phyloP scores from a whole-genome alignment of 2,113 vertebrate genomes.

The Ophthalmolycus amberensis region DNA sequence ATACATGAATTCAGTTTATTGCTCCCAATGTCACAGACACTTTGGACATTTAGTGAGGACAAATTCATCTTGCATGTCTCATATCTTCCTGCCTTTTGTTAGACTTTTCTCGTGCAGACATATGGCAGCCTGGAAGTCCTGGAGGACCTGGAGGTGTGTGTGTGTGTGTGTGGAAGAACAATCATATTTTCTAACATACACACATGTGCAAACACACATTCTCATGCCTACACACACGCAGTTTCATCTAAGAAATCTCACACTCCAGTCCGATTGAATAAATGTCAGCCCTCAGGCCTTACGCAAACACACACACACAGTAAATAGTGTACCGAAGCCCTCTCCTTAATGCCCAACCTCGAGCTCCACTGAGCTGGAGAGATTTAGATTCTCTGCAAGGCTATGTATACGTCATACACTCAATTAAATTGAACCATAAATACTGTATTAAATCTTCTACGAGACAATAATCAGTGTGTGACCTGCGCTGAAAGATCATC shows the following conservation, averaged over 20 bases:
- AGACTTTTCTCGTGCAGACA: background rate
- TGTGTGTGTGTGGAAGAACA: background rate
- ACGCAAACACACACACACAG: background rate
- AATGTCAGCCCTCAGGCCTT: conserved; percentile 6
- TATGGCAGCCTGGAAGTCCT: background rate
- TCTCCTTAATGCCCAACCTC: conserved; percentile 23
- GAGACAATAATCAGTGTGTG: background rate
- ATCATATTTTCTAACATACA: background rate
- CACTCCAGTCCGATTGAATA: conserved; percentile 15
- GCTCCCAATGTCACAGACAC: conserved; percentile 19
- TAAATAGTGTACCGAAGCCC: background rate
- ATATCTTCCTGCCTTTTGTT: background rate
- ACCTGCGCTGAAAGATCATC: background rate
- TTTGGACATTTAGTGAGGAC: conserved; percentile 14
- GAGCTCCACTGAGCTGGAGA: background rate
- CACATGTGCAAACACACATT: background rate
- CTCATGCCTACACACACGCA: background rate
- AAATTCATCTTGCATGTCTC: conserved; percentile 26
- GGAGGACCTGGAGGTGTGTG: background rate
- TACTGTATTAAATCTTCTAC: background rate
- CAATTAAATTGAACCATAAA: background rate
- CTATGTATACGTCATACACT: conserved; percentile 1
- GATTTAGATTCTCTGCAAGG: conserved; percentile 1
- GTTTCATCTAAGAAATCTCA: conserved; percentile 5
- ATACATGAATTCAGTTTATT: conserved; percentile 3